These are phyloP conservation scores for Anarrhichthys ocellatus DNA, from an alignment of 2,113 vertebrate genomes.

Conservation along the genomic window DNA sequence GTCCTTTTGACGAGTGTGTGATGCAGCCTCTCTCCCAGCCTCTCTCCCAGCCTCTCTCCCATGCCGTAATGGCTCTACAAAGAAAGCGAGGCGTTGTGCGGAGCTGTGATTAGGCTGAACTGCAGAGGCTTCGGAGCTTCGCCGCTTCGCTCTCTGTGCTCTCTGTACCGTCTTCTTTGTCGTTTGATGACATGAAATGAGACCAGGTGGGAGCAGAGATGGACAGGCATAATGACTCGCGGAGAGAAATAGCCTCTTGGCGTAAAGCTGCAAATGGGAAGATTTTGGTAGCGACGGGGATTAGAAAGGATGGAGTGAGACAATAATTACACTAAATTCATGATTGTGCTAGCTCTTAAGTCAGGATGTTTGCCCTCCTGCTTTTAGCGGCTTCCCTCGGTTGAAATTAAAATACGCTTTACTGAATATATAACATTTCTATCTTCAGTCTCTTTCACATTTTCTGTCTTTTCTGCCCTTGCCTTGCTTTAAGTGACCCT, in stretches of 20 bases:
- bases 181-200: constrained; percentile 55
- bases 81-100: constrained; percentile 50
- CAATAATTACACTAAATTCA: constrained; percentile 33
- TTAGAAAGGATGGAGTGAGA: constrained; percentile 25
- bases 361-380: constrained; percentile 4
- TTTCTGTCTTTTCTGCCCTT: constrained; percentile 1
- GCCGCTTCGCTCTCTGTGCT: constrained; percentile 14
- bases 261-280: constrained; percentile 15
- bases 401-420: constrained; percentile 20
- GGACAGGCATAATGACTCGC: constrained; percentile 17
- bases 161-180: constrained; percentile 11
- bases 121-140: constrained; percentile 52
- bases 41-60: background rate
- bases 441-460: background rate
- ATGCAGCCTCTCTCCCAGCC: background rate
- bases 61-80: constrained; percentile 21
- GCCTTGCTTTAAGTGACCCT: background rate
- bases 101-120: constrained; percentile 58
- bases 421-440: constrained; percentile 9
- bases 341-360: constrained; percentile 4
- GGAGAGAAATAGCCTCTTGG: constrained; percentile 21
- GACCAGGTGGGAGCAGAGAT: constrained; percentile 38
- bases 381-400: background rate
- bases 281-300: background rate
- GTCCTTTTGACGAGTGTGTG: constrained; percentile 8